phyloP scores from a whole-genome alignment of 2,113 vertebrate species.

The Neogale vison region DNA sequence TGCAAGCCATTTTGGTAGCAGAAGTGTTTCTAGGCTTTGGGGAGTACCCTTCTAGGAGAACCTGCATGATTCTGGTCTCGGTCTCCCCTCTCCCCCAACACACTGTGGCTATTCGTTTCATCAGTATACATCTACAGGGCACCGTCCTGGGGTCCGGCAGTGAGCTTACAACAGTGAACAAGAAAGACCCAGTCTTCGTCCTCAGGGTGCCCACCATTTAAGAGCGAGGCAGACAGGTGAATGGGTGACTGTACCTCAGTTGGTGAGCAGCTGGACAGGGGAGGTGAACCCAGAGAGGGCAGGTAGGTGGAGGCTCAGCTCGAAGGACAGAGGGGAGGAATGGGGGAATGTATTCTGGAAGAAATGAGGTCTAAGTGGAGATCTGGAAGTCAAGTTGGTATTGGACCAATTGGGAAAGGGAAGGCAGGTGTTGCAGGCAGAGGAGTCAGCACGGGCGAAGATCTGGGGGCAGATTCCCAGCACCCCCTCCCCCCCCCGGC shows the following conservation, averaged over 20 bases:
- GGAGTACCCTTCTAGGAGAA: background rate
- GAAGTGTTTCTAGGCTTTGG: background rate
- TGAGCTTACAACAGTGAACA: background rate
- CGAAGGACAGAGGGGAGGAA: background rate
- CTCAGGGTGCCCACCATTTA: background rate
- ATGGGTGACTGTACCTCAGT: background rate
- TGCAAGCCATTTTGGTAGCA: background rate
- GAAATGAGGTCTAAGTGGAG: background rate
- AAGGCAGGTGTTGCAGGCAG: background rate
- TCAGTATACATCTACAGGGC: background rate
- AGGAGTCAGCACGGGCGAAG: background rate
- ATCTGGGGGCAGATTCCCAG: background rate
- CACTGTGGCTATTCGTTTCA: background rate
- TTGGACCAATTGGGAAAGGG: background rate
- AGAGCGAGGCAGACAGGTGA: background rate
- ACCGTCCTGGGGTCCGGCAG: background rate
- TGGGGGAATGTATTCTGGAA: background rate
- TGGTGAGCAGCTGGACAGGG: background rate
- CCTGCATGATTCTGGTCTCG: background rate
- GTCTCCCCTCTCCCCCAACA: background rate
- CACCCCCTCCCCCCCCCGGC: no score
- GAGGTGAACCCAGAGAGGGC: background rate
- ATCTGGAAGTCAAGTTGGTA: background rate
- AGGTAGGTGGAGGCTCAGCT: background rate
- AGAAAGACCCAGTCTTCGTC: background rate